Evolutionary conservation across 2,797 vertebrate species (phyloP).

Genomic region (Anguilla pacifica): DNA sequence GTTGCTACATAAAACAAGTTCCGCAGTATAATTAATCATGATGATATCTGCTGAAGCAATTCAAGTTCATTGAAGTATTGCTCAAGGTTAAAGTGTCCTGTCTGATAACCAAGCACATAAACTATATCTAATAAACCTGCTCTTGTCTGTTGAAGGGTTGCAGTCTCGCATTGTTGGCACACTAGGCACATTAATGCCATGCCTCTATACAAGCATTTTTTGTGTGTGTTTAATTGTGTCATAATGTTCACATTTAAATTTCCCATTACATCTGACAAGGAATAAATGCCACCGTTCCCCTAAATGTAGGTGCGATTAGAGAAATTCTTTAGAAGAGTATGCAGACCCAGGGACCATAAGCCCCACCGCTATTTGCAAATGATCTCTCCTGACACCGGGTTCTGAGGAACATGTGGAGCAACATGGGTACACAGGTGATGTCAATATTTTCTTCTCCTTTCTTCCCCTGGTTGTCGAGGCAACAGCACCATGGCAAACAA

Average conservation of each 20-base stretch:
- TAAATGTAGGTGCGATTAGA: not conserved
- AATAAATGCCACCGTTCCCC: not conserved
- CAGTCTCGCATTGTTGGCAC: not conserved
- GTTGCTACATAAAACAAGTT: not conserved
- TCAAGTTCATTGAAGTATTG: not conserved
- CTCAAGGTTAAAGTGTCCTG: not conserved
- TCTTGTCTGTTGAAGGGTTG: not conserved
- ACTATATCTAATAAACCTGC: not conserved
- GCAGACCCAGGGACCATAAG: not conserved
- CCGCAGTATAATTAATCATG: not conserved
- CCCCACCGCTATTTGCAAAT: not conserved
- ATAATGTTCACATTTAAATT: not conserved
- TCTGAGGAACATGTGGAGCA: not conserved
- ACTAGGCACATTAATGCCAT: not conserved
- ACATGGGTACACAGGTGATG: not conserved
- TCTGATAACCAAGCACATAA: not conserved
- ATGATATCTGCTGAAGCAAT: not conserved
- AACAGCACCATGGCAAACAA: not conserved
- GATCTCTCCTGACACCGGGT: not conserved
- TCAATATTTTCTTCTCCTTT: slow-evolving; percentile 11
- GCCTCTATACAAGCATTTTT: not conserved
- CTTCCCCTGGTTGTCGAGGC: not conserved
- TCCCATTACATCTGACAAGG: not conserved
- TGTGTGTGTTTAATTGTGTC: not conserved
- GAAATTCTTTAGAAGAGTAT: not conserved